Evolutionary conservation across 2,888 invertebrate genomes (phyloP), one percentile per base, ranked within the genome.

Genomic region (Listrodromus nycthemerus): DNA sequence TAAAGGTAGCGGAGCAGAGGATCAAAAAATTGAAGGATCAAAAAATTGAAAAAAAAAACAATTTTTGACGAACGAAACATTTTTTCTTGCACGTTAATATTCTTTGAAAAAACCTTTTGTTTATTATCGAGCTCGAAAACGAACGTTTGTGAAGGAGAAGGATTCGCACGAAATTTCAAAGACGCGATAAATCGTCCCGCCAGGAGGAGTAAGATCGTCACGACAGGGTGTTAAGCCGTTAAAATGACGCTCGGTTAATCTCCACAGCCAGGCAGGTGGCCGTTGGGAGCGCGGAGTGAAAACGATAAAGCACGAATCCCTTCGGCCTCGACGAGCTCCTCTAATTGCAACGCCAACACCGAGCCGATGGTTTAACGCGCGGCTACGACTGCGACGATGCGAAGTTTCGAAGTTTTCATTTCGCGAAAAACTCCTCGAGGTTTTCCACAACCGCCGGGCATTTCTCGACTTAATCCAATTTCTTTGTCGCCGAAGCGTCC

Each of bases 321-420:
- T 88, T 88, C 85, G 85, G 85, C 82, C 83, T 82, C 74, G 80
- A 83, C 75, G 86, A 88, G 87, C 87, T 88, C 84, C 84, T 73
- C 76, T 84, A 84, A 84, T 84, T 84, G 82, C 79, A 63, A 75
- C 78, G 71, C 65, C 52, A 84, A 79, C 70, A 70, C 41, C 79
- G 30, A 30, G 55, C 16, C 78, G 48, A 69, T 77, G 65, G 77
- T 67, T 41, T 67, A 58, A 45, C 58, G 61, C 58, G 61, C 48
- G 67, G 71, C 48, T 30, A 55, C 33, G 37, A n/a, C 5, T 30
- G 61, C 45, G 41, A 19, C 21, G 19, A 37, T 10, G 61, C 48
- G 21, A 74, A 82, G 66, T 84, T 84, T 79, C 48, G 19, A 52
- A 78, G 52, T 82, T 84, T 41, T 84, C 70, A 82, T 84, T 76